These are phyloP conservation scores for Antedon mediterranea DNA, from an alignment of 53 echinoderm and acorn worm species.

Conservation along the genomic window DNA sequence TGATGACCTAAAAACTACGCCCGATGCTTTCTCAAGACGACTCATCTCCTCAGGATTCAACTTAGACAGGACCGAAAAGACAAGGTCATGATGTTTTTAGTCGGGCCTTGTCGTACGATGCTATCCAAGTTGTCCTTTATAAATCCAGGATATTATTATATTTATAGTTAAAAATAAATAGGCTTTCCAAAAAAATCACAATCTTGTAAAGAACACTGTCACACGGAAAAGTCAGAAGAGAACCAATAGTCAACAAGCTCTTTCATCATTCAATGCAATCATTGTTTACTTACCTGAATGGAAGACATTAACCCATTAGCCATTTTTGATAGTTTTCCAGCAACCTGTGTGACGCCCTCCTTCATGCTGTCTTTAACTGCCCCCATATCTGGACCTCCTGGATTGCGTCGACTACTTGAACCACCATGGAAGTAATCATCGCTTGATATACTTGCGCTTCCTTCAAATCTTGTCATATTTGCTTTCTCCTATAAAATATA, in stretches of 20 bases:
- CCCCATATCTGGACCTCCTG: constrained; percentile 41
- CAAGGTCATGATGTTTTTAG: too few relatives aligned
- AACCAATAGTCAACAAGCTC: too few relatives aligned
- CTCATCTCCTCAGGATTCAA: too few relatives aligned
- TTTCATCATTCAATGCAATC: too few relatives aligned
- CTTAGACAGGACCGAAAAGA: too few relatives aligned
- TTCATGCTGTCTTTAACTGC: constrained; percentile 98
- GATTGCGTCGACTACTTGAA: not conserved
- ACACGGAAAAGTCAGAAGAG: not conserved
- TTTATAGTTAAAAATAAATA: too few relatives aligned
- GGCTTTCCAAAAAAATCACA: too few relatives aligned
- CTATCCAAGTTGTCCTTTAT: too few relatives aligned
- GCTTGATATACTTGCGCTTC: constrained; percentile 71
- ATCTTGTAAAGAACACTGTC: not conserved
- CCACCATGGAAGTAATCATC: constrained; percentile 50
- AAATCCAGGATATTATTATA: too few relatives aligned
- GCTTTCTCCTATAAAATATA: constrained; percentile 36
- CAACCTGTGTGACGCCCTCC: constrained; percentile 78
- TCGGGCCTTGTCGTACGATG: too few relatives aligned
- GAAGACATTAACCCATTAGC: constrained; percentile 78
- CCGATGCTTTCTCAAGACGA: too few relatives aligned
- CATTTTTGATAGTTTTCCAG: constrained; percentile 77
- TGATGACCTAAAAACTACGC: too few relatives aligned
- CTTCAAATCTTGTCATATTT: constrained; percentile 42
- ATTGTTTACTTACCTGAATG: constrained; percentile 72